Conservation (phyloP, 2,797 vertebrate genomes). For the Natrix natrix region DNA sequence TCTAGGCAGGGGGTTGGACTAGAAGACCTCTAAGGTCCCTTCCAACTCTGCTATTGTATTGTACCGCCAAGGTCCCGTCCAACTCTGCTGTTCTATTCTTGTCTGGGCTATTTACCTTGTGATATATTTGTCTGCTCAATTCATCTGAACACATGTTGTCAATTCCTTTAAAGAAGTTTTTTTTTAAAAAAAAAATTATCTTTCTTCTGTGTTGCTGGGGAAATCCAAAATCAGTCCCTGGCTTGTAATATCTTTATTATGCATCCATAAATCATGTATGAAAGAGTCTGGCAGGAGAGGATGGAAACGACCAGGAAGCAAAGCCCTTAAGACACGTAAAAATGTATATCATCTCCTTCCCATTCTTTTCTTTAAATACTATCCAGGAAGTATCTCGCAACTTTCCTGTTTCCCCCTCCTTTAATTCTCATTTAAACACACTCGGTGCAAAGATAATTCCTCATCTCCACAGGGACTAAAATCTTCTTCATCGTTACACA, state of each 20-base stretch:
- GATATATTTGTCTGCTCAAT: background rate
- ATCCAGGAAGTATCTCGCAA: conserved; percentile 25
- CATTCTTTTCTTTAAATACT: conserved; percentile 51
- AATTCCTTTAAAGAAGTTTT: background rate
- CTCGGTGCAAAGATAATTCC: conserved; percentile 34
- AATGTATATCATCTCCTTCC: conserved; percentile 58
- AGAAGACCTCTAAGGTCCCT: no score
- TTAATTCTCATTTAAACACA: conserved; percentile 44
- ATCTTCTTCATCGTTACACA: background rate
- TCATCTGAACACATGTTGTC: background rate
- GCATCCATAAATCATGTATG: conserved; percentile 65
- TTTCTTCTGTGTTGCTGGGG: conserved; percentile 47
- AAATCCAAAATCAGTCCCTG: conserved; percentile 57
- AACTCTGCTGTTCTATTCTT: no score
- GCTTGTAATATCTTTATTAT: conserved; percentile 61
- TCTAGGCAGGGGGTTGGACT: no score
- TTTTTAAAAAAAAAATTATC: background rate
- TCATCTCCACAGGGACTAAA: background rate
- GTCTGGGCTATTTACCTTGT: no score
- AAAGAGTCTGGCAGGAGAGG: conserved; percentile 51
- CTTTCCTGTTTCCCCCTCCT: background rate
- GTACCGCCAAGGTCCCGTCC: no score
- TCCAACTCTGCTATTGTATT: no score
- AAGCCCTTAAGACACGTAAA: conserved; percentile 62
- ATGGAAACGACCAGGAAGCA: conserved; percentile 58